Conservation (phyloP, 2,888 invertebrate genomes). For the Melangyna quadrimaculata region DNA sequence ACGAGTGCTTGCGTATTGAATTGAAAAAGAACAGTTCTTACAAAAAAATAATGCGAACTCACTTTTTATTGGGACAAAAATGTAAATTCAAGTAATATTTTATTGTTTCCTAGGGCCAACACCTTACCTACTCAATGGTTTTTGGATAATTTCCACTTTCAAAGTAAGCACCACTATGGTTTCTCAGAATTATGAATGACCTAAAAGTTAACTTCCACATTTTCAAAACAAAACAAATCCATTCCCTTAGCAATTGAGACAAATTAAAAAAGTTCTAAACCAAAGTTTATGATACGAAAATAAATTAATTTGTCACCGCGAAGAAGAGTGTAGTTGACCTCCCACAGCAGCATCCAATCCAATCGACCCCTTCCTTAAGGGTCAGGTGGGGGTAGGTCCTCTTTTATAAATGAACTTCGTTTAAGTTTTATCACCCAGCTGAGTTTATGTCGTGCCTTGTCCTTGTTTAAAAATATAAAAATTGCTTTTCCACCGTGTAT, state of each 20-base stretch:
- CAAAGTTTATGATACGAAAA: background rate
- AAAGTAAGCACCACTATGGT: background rate
- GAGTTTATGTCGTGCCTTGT: background rate
- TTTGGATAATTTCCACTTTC: no score
- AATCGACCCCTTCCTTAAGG: background rate
- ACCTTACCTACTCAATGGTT: no score
- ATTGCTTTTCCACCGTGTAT: background rate
- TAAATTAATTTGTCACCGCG: slow-evolving; percentile 23
- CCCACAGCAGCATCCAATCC: background rate
- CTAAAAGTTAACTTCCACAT: background rate
- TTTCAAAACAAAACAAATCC: background rate
- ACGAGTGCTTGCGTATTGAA: no score
- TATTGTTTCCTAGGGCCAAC: no score
- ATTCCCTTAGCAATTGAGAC: background rate
- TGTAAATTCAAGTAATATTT: no score
- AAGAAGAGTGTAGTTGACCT: background rate
- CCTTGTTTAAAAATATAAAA: background rate
- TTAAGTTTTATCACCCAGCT: slow-evolving; percentile 22
- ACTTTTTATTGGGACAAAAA: no score
- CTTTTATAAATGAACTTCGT: slow-evolving; percentile 22
- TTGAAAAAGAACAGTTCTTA: no score
- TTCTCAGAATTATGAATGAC: background rate
- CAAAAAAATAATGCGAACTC: no score
- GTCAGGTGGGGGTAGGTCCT: background rate
- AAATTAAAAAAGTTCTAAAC: background rate